Conservation (phyloP, 2,888 invertebrate species). For the Linnaemya vulpina region DNA sequence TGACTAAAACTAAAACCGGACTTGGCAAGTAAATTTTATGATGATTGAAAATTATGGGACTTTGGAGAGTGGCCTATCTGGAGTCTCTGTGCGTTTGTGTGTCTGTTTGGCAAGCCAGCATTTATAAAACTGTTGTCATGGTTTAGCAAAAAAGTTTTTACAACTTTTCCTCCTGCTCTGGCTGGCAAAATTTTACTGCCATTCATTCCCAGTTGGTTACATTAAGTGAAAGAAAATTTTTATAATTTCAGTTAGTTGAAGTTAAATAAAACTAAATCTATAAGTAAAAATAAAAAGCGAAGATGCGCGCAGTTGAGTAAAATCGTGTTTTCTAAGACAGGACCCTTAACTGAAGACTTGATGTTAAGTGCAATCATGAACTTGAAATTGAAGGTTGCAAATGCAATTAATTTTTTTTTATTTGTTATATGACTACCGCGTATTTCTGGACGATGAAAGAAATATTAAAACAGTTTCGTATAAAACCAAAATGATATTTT, state of each 20-base stretch:
- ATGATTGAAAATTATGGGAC: constrained; percentile 70
- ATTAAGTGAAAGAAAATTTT: neutral
- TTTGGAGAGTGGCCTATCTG: constrained; percentile 9
- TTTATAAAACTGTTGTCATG: constrained; percentile 48
- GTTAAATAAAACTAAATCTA: neutral
- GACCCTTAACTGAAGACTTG: constrained; percentile 23
- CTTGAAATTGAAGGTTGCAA: neutral
- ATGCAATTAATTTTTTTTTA: neutral
- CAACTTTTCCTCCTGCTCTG: neutral
- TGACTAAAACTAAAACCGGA: constrained; percentile 61
- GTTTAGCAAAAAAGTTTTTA: constrained; percentile 40
- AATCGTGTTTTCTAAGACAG: neutral
- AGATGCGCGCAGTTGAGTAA: neutral
- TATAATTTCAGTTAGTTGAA: neutral
- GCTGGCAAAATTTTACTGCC: neutral
- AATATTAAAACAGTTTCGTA: no score
- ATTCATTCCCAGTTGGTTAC: neutral
- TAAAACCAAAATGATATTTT: no score
- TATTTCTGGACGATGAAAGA: no score
- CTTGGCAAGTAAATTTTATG: constrained; percentile 68
- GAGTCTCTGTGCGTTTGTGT: neutral
- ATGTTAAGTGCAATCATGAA: neutral
- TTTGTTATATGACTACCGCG: no score
- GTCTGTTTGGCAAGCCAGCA: constrained; percentile 30
- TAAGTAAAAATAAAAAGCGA: neutral